Conservation (phyloP, 2,113 vertebrate species). For the Heloderma charlesbogerti region DNA sequence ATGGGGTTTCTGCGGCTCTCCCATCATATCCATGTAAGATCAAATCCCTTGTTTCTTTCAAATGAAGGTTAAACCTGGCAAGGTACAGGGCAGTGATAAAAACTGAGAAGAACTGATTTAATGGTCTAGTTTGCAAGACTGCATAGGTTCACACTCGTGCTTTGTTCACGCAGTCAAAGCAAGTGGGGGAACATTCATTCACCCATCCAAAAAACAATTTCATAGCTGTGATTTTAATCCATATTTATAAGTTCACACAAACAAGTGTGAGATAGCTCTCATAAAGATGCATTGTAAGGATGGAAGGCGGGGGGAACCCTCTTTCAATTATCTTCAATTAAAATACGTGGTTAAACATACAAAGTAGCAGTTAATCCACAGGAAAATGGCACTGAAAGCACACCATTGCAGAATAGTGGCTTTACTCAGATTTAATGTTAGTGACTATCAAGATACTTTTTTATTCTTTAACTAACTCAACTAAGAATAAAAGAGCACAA, state of each 20-base stretch:
- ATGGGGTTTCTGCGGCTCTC: not conserved
- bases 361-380: conserved; percentile 4
- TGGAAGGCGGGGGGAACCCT: no score
- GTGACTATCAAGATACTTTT: not conserved
- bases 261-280: not conserved
- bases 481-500: not conserved
- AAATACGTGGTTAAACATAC: not conserved
- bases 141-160: not conserved
- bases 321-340: not conserved
- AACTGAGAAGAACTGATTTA: not conserved
- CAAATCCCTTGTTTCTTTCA: not conserved
- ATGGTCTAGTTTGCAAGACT: not conserved
- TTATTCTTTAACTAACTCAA: not conserved
- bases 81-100: not conserved
- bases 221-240: conserved; percentile 14
- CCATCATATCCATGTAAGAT: not conserved
- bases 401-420: not conserved
- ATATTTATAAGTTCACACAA: not conserved
- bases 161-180: not conserved
- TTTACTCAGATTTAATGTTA: not conserved
- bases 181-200: not conserved
- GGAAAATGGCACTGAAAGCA: not conserved
- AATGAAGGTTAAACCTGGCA: not conserved
- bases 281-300: not conserved
- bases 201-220: not conserved